phyloP scores from a whole-genome alignment of 2,888 invertebrate genomes.

The Ischnura elegans region DNA sequence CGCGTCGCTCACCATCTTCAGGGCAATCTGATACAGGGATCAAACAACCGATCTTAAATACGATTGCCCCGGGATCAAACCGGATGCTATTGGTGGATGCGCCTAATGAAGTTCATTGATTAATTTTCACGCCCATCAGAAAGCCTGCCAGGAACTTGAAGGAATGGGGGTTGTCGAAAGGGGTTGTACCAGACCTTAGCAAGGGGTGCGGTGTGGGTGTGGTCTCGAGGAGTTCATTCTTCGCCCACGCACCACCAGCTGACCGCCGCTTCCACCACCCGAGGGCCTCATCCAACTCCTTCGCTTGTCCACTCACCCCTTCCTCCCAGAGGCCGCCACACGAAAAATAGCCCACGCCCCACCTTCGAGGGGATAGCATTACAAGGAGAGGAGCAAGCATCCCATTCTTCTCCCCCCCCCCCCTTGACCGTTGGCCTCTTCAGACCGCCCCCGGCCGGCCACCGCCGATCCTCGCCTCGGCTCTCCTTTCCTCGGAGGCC shows the following conservation, averaged over 20 bases:
- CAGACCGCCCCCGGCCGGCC: background rate
- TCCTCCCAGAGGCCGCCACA: background rate
- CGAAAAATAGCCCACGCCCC: constrained; percentile 26
- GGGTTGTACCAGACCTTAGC: background rate
- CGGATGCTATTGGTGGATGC: too few species aligned
- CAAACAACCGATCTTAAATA: too few species aligned
- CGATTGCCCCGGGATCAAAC: too few species aligned
- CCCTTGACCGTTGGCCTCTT: background rate
- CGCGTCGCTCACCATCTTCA: too few species aligned
- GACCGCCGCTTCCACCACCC: constrained; percentile 40
- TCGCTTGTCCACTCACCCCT: too few species aligned
- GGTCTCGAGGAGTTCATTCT: constrained; percentile 51
- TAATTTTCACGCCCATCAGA: too few species aligned
- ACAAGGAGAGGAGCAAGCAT: constrained; percentile 49
- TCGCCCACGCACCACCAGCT: constrained; percentile 56
- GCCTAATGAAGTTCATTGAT: too few species aligned
- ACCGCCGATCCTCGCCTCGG: background rate
- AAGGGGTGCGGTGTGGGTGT: constrained; percentile 61
- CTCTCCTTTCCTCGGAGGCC: background rate
- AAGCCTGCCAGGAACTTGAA: too few species aligned
- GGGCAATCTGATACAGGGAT: too few species aligned
- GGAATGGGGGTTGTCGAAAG: background rate
- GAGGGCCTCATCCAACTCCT: constrained; percentile 30
- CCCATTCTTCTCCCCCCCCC: background rate
- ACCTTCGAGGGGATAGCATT: constrained; percentile 60